Conservation (phyloP, 2,888 invertebrate genomes). For the Synanthedon tipuliformis region DNA sequence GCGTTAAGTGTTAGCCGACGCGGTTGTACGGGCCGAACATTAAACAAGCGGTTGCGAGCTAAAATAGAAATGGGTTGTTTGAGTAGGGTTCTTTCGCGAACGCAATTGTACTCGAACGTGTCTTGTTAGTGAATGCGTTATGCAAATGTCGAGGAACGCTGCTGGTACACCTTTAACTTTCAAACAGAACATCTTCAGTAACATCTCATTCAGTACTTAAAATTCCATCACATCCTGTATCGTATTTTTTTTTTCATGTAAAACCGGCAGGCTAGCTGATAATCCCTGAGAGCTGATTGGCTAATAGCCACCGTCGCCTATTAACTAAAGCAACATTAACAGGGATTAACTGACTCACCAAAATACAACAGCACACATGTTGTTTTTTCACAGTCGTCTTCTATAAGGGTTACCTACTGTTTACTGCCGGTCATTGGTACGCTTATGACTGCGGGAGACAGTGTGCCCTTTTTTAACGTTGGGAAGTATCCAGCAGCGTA, state of each 20-base stretch:
- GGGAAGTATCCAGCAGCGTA: no score
- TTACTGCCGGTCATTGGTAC: no score
- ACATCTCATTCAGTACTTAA: not conserved
- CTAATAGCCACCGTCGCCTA: not conserved
- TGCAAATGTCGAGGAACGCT: slow-evolving; percentile 35
- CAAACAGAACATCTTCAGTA: not conserved
- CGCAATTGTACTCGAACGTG: slow-evolving; percentile 67
- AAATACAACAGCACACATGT: no score
- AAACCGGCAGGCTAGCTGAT: no score
- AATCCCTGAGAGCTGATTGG: not conserved
- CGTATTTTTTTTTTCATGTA: no score
- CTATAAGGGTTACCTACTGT: no score
- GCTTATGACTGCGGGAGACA: no score
- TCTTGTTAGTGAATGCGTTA: slow-evolving; percentile 67
- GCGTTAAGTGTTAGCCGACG: slow-evolving; percentile 68
- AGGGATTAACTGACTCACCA: no score
- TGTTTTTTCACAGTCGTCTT: no score
- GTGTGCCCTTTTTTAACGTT: no score
- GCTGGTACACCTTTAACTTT: not conserved
- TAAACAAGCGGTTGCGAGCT: slow-evolving; percentile 65
- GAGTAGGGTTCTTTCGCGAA: slow-evolving; percentile 69
- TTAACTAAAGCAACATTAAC: not conserved
- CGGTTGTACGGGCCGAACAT: slow-evolving; percentile 67
- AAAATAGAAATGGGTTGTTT: slow-evolving; percentile 69
- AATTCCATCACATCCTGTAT: not conserved